Evolutionary conservation across 1,140 invertebrate genomes (phyloP).

Genomic region (Heliconius eleuchia): DNA sequence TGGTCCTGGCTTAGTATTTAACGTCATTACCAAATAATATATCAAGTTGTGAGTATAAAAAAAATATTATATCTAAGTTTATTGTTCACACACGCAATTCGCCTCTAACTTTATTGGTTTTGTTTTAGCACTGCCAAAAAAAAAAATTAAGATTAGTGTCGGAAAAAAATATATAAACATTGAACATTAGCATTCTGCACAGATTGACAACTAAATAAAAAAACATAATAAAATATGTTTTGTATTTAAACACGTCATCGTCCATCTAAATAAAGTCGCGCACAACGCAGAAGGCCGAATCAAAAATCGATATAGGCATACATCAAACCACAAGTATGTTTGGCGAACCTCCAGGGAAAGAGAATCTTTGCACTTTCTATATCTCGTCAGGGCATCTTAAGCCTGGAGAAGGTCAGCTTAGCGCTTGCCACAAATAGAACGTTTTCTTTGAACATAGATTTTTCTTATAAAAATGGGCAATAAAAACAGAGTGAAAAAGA

Average conservation of each 20-base stretch:
- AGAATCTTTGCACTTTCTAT: not conserved
- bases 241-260: not conserved
- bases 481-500: not conserved
- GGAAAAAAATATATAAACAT: not conserved
- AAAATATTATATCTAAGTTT: no score
- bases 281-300: not conserved
- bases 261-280: not conserved
- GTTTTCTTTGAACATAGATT: not conserved
- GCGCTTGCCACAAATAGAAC: not conserved
- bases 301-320: slow-evolving; percentile 11
- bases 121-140: no score
- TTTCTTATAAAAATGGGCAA: not conserved
- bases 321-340: not conserved
- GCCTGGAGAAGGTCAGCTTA: not conserved
- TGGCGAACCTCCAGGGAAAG: not conserved
- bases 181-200: not conserved
- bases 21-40: no score
- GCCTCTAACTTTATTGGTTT: no score
- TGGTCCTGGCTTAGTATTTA: no score
- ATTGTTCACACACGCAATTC: no score
- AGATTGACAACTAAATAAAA: not conserved
- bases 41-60: no score
- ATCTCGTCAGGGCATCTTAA: slow-evolving; percentile 7
- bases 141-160: not conserved
- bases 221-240: not conserved